A percentile compares a stretch with the other conserved stretches of the same genome.
Evolutionary conservation across 2,113 vertebrate species (phyloP).

Genomic region (Craseonycteris thonglongyai): DNA sequence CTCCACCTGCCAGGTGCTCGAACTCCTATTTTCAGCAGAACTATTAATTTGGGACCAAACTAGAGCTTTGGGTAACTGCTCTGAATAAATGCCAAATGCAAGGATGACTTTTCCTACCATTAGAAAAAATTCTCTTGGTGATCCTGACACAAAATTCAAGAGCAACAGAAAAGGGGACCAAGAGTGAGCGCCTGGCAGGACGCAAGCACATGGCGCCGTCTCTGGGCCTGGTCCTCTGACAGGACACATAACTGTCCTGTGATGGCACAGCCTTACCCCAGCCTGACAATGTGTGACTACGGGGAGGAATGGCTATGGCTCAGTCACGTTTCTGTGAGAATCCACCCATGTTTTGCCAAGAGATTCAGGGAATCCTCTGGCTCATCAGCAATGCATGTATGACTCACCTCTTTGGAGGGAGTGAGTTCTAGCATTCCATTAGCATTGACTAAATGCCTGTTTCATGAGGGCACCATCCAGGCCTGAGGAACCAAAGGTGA

Average conservation of each 20-base stretch:
- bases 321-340: constrained; percentile 3
- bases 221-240: too few relatives aligned
- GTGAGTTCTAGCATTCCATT: constrained; percentile 7
- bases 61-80: not conserved
- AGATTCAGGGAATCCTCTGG: constrained; percentile 15
- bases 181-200: not conserved
- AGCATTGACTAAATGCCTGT: constrained; percentile 14
- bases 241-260: not conserved
- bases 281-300: not conserved
- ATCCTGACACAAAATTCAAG: not conserved
- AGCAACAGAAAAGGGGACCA: not conserved
- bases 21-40: not conserved
- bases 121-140: not conserved
- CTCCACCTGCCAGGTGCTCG: not conserved
- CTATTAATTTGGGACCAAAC: not conserved
- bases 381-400: constrained; percentile 2
- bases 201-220: too few relatives aligned
- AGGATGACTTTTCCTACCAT: not conserved
- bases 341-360: not conserved
- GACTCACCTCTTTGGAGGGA: not conserved
- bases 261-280: not conserved
- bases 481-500: not conserved
- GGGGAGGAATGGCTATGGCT: not conserved
- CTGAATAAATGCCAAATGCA: not conserved
- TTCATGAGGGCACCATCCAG: not conserved